phyloP scores from a whole-genome alignment of 2,797 vertebrate species.

The Crenuchus spilurus region DNA sequence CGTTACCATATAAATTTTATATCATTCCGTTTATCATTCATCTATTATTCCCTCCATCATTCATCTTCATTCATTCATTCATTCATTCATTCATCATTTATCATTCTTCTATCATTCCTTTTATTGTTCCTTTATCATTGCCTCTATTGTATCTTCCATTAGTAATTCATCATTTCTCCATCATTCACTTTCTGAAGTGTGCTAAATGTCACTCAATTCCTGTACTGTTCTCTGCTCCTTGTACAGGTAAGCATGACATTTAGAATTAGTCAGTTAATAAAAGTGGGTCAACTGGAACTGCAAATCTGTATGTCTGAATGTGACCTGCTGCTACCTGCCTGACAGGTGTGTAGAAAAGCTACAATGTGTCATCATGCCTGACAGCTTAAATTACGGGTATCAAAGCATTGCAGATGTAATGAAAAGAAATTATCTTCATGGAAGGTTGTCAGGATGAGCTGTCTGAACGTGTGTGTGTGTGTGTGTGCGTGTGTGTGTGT shows the following conservation, averaged over 20 bases:
- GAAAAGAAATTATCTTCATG: conserved; percentile 47
- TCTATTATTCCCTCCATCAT: not conserved
- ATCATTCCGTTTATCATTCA: not conserved
- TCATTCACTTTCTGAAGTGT: not conserved
- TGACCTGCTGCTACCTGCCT: conserved; percentile 36
- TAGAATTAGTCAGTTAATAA: not conserved
- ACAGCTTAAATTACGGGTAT: conserved; percentile 73
- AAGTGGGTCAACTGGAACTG: not conserved
- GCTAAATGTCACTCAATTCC: too few relatives aligned
- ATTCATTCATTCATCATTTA: not conserved
- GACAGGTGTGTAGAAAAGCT: conserved; percentile 62
- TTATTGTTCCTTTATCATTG: not conserved
- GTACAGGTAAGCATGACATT: not conserved
- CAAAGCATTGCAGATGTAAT: conserved; percentile 62
- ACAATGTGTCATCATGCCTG: conserved; percentile 66
- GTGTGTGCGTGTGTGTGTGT: not conserved
- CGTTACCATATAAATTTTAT: too few relatives aligned
- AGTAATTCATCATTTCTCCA: not conserved
- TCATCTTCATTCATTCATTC: too few relatives aligned
- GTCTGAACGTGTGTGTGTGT: not conserved
- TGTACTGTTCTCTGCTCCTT: not conserved
- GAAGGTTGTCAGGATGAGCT: not conserved
- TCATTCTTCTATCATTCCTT: not conserved
- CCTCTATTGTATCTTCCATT: not conserved
- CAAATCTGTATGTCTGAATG: not conserved